phyloP scores from a whole-genome alignment of 2,113 vertebrate species.

The Rhadina sibilatrix region DNA sequence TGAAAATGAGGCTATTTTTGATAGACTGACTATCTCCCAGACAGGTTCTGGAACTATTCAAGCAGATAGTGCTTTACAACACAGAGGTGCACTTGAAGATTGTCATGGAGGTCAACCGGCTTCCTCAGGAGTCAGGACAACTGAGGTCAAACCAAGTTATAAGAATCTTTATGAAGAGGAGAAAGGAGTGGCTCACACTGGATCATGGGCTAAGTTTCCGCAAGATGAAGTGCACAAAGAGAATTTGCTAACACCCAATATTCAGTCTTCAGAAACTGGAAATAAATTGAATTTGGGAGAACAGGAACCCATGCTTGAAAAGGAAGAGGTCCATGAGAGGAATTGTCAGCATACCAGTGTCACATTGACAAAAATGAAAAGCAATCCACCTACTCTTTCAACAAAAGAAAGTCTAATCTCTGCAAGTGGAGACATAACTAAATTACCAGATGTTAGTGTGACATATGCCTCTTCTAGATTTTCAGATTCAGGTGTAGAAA shows the following conservation, averaged over 20 bases:
- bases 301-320: constrained; percentile 57
- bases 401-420: constrained; percentile 70
- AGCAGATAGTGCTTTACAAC: constrained; percentile 51
- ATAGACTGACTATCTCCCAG: constrained; percentile 76
- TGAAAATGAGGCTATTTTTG: constrained; percentile 71
- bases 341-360: constrained; percentile 45
- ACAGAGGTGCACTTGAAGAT: constrained; percentile 62
- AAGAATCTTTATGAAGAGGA: constrained; percentile 79
- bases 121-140: constrained; percentile 63
- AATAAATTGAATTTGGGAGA: constrained; percentile 60
- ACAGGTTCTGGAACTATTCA: constrained; percentile 76
- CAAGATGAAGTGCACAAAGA: constrained; percentile 42
- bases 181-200: constrained; percentile 79
- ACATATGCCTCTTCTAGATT: constrained; percentile 87
- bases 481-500: constrained; percentile 95
- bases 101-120: constrained; percentile 52
- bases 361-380: constrained; percentile 56
- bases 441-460: constrained; percentile 76
- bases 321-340: constrained; percentile 62
- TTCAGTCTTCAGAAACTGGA: constrained; percentile 59
- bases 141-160: constrained; percentile 76
- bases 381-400: constrained; percentile 39
- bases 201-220: constrained; percentile 66
- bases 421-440: constrained; percentile 79
- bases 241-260: constrained; percentile 31